Percentiles rank a stretch among this genome's conserved stretches.
phyloP scores from a whole-genome alignment of 2,113 vertebrate genomes.

The Vanacampus margaritifer region DNA sequence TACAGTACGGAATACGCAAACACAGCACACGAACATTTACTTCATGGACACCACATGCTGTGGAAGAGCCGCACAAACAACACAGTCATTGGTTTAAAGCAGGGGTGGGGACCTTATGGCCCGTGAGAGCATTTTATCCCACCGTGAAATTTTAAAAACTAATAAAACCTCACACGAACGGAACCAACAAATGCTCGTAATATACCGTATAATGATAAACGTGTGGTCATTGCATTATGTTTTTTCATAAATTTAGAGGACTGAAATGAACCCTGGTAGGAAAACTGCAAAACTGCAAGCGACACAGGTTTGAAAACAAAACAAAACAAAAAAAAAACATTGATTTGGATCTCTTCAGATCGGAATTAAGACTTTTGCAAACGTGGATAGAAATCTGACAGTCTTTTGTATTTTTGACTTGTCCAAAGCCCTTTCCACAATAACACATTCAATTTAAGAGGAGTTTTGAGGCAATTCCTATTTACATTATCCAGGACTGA shows the following conservation, averaged over 20 bases:
- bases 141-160: not conserved
- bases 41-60: slow-evolving; percentile 35
- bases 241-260: not conserved
- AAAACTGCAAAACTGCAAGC: not conserved
- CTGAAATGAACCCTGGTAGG: not conserved
- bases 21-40: slow-evolving; percentile 8
- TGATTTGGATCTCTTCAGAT: not conserved
- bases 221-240: not conserved
- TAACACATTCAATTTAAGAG: no score
- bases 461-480: no score
- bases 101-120: not conserved
- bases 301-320: not conserved
- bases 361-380: not conserved
- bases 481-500: no score
- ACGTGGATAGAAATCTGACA: not conserved
- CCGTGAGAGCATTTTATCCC: not conserved
- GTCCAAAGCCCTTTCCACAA: no score
- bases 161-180: not conserved
- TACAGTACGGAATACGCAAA: not conserved
- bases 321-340: not conserved
- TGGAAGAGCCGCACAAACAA: slow-evolving; percentile 4
- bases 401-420: no score
- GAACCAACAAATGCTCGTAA: not conserved
- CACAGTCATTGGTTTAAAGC: slow-evolving; percentile 20
- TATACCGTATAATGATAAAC: not conserved